These are phyloP conservation scores for Deilephila porcellus DNA, from an alignment of 2,888 invertebrate species.

Conservation along the genomic window DNA sequence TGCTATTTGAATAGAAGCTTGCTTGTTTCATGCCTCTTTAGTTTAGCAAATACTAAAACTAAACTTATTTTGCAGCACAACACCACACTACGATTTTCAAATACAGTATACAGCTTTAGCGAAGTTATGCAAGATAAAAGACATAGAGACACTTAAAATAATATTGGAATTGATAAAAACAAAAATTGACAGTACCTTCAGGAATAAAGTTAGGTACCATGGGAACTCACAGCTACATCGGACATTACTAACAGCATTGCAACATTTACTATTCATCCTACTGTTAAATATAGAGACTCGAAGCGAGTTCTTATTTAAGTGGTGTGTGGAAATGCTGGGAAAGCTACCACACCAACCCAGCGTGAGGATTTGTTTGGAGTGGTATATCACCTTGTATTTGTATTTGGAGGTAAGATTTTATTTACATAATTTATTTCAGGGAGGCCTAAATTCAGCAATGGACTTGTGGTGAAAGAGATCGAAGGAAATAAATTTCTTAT, in stretches of 20 bases:
- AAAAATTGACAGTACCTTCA: slow-evolving; percentile 63
- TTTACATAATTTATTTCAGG: not conserved
- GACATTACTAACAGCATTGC: slow-evolving; percentile 63
- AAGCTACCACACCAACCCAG: slow-evolving; percentile 74
- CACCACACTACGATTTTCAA: slow-evolving; percentile 62
- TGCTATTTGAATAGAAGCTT: too few relatives aligned
- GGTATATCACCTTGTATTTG: slow-evolving; percentile 68
- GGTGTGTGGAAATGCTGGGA: slow-evolving; percentile 66
- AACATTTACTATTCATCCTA: slow-evolving; percentile 63
- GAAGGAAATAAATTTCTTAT: not conserved
- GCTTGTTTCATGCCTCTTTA: not conserved
- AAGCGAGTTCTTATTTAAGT: slow-evolving; percentile 42
- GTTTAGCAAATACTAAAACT: not conserved
- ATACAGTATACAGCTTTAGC: slow-evolving; percentile 61
- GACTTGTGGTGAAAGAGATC: not conserved
- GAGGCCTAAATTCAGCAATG: not conserved
- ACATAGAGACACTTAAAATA: slow-evolving; percentile 51
- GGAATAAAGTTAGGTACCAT: slow-evolving; percentile 73
- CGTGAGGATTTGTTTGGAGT: slow-evolving; percentile 70
- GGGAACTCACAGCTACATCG: slow-evolving; percentile 72
- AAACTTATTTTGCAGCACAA: slow-evolving; percentile 55
- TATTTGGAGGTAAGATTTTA: slow-evolving; percentile 63
- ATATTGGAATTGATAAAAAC: slow-evolving; percentile 58
- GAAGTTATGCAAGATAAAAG: slow-evolving; percentile 57
- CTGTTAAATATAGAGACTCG: slow-evolving; percentile 35